These are phyloP conservation scores for Hydrochoerus hydrochaeris DNA, from an alignment of 2,113 vertebrate species.

Conservation along the genomic window DNA sequence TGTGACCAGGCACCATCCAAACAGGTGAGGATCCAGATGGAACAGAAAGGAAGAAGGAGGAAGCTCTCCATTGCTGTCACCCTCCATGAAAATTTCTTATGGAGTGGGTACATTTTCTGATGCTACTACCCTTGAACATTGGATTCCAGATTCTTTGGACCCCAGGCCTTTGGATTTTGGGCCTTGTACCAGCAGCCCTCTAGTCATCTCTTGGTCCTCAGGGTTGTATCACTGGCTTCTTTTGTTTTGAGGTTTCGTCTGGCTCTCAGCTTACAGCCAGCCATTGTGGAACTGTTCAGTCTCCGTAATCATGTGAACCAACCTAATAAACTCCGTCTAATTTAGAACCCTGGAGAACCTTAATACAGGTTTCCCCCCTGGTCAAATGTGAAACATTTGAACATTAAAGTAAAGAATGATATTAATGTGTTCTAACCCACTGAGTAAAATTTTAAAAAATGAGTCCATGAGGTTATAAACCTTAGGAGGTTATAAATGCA, in stretches of 20 bases:
- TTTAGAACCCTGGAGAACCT: neutral
- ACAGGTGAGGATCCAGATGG: neutral
- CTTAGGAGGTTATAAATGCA: neutral
- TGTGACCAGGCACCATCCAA: neutral
- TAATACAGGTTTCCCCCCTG: neutral
- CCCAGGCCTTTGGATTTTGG: neutral
- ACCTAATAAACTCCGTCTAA: neutral
- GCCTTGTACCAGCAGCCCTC: neutral
- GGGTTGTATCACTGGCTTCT: neutral
- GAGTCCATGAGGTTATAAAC: neutral
- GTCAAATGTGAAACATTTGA: constrained; percentile 6
- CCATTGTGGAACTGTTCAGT: neutral
- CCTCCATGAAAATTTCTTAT: neutral
- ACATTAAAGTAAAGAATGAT: constrained; percentile 42
- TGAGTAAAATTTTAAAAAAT: constrained; percentile 1
- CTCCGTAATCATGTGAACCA: neutral
- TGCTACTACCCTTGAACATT: neutral
- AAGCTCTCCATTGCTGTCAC: neutral
- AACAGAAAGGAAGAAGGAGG: neutral
- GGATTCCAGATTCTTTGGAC: neutral
- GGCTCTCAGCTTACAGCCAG: neutral
- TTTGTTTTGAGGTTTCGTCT: neutral
- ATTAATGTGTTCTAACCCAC: neutral
- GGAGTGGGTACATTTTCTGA: neutral
- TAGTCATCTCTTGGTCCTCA: neutral